Evolutionary conservation across 2,888 invertebrate species (phyloP).

Genomic region (Blastobasis lacticolella): DNA sequence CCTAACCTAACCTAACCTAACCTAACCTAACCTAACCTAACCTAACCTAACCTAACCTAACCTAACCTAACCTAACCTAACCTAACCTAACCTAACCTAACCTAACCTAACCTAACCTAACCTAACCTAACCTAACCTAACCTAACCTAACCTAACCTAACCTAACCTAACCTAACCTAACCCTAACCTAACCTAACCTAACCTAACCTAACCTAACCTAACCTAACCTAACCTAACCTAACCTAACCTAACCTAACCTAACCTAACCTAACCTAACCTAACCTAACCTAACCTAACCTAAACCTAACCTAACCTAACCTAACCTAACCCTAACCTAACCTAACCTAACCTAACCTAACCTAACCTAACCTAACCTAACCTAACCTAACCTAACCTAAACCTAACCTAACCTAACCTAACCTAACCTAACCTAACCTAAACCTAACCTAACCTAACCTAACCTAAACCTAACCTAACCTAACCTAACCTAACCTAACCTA

Average conservation of each 20-base stretch:
- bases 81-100: conserved; percentile 11
- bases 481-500: conserved; percentile 10
- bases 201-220: conserved; percentile 10
- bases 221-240: conserved; percentile 7
- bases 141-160: conserved; percentile 8
- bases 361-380: conserved; percentile 14
- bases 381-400: conserved; percentile 11
- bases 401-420: conserved; percentile 3
- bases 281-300: conserved; percentile 10
- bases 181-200: conserved; percentile 10
- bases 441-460: conserved; percentile 7
- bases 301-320: conserved; percentile 9
- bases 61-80: conserved; percentile 11
- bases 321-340: conserved; percentile 10
- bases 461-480: conserved; percentile 3
- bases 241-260: conserved; percentile 10
- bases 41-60: conserved; percentile 10
- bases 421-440: conserved; percentile 7
- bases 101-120: conserved; percentile 12
- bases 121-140: conserved; percentile 10
- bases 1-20: conserved; percentile 9
- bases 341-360: conserved; percentile 11
- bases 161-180: conserved; percentile 11
- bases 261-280: conserved; percentile 11
- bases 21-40: conserved; percentile 9